Percentiles rank a stretch among this genome's conserved stretches.
phyloP scores from a whole-genome alignment of 1,140 invertebrate species.

The Drosophila santomea region DNA sequence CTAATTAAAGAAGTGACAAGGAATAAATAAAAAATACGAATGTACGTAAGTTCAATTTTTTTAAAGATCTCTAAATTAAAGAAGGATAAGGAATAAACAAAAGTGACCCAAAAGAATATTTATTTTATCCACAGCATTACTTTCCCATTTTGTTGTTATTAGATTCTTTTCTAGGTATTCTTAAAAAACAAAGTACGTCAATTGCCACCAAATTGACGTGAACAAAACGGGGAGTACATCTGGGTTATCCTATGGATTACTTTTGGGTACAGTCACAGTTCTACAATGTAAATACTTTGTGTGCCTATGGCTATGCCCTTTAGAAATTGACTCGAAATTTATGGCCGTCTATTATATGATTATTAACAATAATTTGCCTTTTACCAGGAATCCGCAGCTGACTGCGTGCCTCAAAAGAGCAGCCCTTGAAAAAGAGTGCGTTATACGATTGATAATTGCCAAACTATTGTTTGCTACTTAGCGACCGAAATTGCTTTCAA shows the following conservation, averaged over 20 bases:
- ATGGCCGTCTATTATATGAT: conserved; percentile 43
- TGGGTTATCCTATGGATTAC: neutral
- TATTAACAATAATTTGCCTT: conserved; percentile 60
- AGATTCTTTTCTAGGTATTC: conserved; percentile 21
- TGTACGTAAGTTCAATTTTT: too few relatives aligned
- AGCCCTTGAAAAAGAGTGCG: conserved; percentile 37
- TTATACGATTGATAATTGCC: conserved; percentile 46
- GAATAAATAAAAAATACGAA: too few relatives aligned
- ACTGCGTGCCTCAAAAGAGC: conserved; percentile 19
- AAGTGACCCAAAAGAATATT: neutral
- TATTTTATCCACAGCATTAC: conserved; percentile 29
- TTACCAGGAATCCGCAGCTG: conserved; percentile 36
- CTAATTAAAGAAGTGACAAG: too few relatives aligned
- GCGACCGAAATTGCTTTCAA: conserved; percentile 60
- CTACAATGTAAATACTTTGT: conserved; percentile 5
- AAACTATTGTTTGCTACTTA: conserved; percentile 62
- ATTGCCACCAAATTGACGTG: conserved; percentile 35
- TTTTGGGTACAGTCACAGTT: conserved; percentile 15
- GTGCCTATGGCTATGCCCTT: conserved; percentile 8
- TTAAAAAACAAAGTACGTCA: conserved; percentile 24
- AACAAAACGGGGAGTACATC: conserved; percentile 4
- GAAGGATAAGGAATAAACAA: neutral
- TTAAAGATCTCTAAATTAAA: neutral
- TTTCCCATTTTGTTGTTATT: conserved; percentile 43
- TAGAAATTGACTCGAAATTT: conserved; percentile 54